Evolutionary conservation across 2,888 invertebrate genomes (phyloP).

Genomic region (Dendrolimus houi): DNA sequence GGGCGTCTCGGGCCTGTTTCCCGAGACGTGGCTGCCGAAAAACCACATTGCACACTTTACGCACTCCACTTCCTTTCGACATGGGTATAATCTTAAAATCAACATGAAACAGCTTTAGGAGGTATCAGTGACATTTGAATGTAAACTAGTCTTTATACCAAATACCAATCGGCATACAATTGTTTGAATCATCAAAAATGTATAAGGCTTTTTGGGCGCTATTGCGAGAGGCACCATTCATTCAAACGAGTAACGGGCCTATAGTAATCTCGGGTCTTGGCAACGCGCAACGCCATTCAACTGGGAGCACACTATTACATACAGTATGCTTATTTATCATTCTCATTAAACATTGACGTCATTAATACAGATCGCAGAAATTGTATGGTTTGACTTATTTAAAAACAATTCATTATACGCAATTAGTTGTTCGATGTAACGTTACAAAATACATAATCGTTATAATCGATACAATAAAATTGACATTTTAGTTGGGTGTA

Average conservation of each 20-base stretch:
- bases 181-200: constrained; percentile 20
- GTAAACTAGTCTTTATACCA: constrained; percentile 23
- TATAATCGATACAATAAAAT: neutral
- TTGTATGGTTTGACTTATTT: neutral
- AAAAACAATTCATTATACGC: neutral
- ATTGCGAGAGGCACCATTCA: constrained; percentile 59
- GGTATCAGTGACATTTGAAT: neutral
- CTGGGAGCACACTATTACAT: constrained; percentile 15
- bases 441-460: neutral
- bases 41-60: constrained; percentile 52
- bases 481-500: neutral
- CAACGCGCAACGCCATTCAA: constrained; percentile 67
- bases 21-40: constrained; percentile 37
- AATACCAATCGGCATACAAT: constrained; percentile 28
- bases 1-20: constrained; percentile 49
- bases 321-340: no score
- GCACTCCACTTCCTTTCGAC: constrained; percentile 39
- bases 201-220: constrained; percentile 47
- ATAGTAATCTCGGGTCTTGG: constrained; percentile 64
- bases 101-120: neutral
- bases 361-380: neutral
- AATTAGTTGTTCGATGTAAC: neutral
- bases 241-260: constrained; percentile 71
- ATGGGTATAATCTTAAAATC: constrained; percentile 1
- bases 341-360: no score